Evolutionary conservation across 2,113 vertebrate genomes (phyloP), one percentile per base, ranked within the genome.

Genomic region (Climacteris rufus): DNA sequence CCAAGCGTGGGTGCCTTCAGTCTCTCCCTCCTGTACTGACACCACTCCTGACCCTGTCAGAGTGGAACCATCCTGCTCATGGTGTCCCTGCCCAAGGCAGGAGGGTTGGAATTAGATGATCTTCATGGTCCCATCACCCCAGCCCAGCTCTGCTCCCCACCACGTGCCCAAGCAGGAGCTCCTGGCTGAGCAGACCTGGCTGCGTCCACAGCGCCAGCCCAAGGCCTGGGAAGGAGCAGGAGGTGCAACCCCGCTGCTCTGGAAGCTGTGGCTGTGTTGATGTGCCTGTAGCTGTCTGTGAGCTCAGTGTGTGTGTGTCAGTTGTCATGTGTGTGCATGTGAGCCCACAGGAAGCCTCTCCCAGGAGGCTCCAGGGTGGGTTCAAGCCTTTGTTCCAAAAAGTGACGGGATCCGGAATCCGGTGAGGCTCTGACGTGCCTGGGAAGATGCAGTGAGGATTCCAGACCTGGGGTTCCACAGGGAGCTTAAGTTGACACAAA

Each of bases 201-300:
- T 30, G n/a, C 47, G 74, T 2, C 80, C 75, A 2, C 49, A 47
- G 49, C 65, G 2, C 17, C 74, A 61, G 30, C 68, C 70, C 61
- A 16, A 66, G 74, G 42, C 66, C 45, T 42, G 60, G 65, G 33
- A 15, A 87, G 1, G 18, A 82, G 64, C 13, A 1, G 86, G 69
- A 77, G 74, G 25, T 4, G 37, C 30, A 24, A 39, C 35, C 39
- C 60, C 45, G 0, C 21, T 60, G 90, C 74, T 81, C 82, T 37
- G 85, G 54, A 15, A 60, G 81, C 65, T 31, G 70, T 52, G 79
- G 57, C 63, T 39, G 15, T 57, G 57, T 71, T 9, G 15, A 82
- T 6, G 53, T 87, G 93, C 81, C 96, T 94, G 91, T 86, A 39
- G 57, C 89, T 59, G 72, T 93, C 81, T 54, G 68, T 94, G 52